Evolutionary conservation across 1,140 invertebrate species (phyloP).

Genomic region (Trichonephila inaurata): DNA sequence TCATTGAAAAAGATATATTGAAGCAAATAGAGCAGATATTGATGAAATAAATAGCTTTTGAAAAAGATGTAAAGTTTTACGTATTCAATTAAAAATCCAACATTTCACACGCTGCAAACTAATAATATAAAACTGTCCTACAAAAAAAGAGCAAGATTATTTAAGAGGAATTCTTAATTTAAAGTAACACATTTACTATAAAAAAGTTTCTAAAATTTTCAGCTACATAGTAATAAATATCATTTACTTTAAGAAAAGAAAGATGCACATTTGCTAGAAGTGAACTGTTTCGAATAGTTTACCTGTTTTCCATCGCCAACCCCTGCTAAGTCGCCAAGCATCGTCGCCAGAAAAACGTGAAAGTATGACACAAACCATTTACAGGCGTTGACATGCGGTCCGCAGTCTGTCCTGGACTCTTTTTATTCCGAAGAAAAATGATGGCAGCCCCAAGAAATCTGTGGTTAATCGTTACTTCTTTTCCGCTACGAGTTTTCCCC

Average conservation of each 20-base stretch:
- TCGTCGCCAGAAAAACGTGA: not conserved
- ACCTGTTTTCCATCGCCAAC: not conserved
- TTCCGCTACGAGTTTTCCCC: slow-evolving; percentile 12
- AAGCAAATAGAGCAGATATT: too few relatives aligned
- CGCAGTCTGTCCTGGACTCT: slow-evolving; percentile 27
- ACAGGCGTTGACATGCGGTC: slow-evolving; percentile 57
- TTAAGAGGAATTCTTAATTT: too few relatives aligned
- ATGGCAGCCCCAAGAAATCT: slow-evolving; percentile 67
- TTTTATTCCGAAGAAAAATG: slow-evolving; percentile 70
- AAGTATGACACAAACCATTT: slow-evolving; percentile 64
- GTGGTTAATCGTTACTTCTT: slow-evolving; percentile 71
- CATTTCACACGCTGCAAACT: too few relatives aligned
- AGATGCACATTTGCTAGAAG: not conserved
- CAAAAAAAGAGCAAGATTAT: too few relatives aligned
- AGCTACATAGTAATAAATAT: not conserved
- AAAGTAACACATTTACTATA: too few relatives aligned
- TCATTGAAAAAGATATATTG: too few relatives aligned
- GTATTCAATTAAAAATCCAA: too few relatives aligned
- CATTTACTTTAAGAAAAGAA: not conserved
- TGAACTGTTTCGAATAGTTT: too few relatives aligned
- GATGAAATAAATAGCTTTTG: too few relatives aligned
- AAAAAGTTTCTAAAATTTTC: not conserved
- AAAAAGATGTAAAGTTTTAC: too few relatives aligned
- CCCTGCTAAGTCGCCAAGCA: slow-evolving; percentile 32
- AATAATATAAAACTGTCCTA: too few relatives aligned